A percentile compares a stretch with the other conserved stretches of the same genome.
Evolutionary conservation across 2,888 invertebrate genomes (phyloP).

Genomic region (Microdon myrmicae): DNA sequence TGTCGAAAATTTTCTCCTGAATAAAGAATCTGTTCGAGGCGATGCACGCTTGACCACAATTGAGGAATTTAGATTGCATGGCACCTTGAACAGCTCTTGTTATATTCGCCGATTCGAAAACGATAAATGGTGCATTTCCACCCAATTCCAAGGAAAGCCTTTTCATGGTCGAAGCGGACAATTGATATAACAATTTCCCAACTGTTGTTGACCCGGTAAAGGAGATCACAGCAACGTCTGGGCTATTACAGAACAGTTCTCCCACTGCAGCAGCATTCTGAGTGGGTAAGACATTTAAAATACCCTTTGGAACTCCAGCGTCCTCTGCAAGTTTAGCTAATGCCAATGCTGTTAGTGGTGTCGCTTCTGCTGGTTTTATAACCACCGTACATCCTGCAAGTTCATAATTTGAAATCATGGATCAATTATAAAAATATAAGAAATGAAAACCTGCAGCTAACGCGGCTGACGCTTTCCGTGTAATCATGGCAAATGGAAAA

Average conservation of each 20-base stretch:
- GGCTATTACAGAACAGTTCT: slow-evolving; percentile 84
- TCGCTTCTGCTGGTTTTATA: slow-evolving; percentile 95
- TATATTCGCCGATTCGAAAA: slow-evolving; percentile 91
- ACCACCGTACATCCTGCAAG: slow-evolving; percentile 91
- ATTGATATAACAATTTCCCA: slow-evolving; percentile 87
- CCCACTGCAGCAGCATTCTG: slow-evolving; percentile 84
- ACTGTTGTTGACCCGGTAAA: slow-evolving; percentile 96
- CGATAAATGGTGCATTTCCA: slow-evolving; percentile 98
- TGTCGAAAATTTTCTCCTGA: slow-evolving; percentile 80
- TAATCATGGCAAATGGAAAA: slow-evolving; percentile 97
- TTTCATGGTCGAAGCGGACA: slow-evolving; percentile 89
- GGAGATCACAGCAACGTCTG: slow-evolving; percentile 86
- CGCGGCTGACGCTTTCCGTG: slow-evolving; percentile 94
- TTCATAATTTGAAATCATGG: too few relatives aligned
- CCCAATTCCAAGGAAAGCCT: slow-evolving; percentile 93
- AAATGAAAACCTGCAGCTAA: slow-evolving; percentile 76
- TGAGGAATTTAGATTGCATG: slow-evolving; percentile 92
- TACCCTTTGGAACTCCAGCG: slow-evolving; percentile 92
- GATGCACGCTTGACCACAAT: slow-evolving; percentile 96
- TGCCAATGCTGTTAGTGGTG: slow-evolving; percentile 92
- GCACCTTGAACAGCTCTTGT: slow-evolving; percentile 86
- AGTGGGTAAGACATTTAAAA: slow-evolving; percentile 90
- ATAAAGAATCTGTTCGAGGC: slow-evolving; percentile 91
- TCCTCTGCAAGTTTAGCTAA: slow-evolving; percentile 84
- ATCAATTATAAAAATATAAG: too few relatives aligned